Evolutionary conservation across 1,140 invertebrate genomes (phyloP), one percentile per base, ranked within the genome.

Genomic region (Amyelois transitella): DNA sequence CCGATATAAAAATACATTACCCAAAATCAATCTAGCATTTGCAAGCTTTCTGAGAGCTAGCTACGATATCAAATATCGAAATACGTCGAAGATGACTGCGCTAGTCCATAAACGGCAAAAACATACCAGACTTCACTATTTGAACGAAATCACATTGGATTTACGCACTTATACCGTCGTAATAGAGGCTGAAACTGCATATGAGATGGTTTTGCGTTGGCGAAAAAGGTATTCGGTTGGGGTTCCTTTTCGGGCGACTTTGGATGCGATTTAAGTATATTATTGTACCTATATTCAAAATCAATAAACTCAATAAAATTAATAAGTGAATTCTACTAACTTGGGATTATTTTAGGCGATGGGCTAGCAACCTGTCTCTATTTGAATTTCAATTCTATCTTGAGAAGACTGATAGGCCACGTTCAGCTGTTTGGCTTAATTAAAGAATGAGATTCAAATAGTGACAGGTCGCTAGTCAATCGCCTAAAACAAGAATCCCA

Each of bases 71-170:
- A 53, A 53, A 56, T 62, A 62, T 53, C 60, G 20, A 21, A n/a
- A 20, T 14, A 50, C 38, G n/a, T 44, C 43, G 22, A 43, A 57
- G 58, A 65, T 65, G 62, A 65, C 55, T 60, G 55, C 52, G 53
- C 49, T 58, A 65, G 51, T 65, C 55, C 53, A 58, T 65, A 58
- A 60, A 43, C 55, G 55, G 17, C 18, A 28, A 47, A 58, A 56
- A 55, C 48, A 55, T 14, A n/a, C 12, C 1, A 38, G 32, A n/a
- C 17, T 38, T 12, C 17, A 14, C n/a, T 38, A 38, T 12, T 14
- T 14, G 12, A 1, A 38, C 1, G n/a, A 38, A 14, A 38, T 38
- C 17, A 38, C 32, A 38, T 14, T 0, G 32, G 47, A 60, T 64
- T 51, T 64, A 52, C 43, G 43, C 50, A 54, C 22, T 47, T 22